phyloP scores from a whole-genome alignment of 1,140 invertebrate genomes.

The Dendroctonus valens region DNA sequence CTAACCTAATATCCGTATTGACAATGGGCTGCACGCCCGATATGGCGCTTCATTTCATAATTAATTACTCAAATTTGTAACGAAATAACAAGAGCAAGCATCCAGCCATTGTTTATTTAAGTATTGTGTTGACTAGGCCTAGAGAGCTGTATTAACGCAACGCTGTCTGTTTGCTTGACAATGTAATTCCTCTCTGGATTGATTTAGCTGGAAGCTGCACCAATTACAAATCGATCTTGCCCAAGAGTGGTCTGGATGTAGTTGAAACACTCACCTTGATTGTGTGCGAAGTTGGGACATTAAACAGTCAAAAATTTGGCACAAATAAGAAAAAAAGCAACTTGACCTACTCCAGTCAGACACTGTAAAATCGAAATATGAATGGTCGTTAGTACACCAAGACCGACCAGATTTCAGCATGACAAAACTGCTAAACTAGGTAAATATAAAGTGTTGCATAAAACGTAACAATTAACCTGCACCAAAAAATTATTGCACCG shows the following conservation, averaged over 20 bases:
- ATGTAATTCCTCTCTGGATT: too few relatives aligned
- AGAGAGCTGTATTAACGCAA: too few relatives aligned
- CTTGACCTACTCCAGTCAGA: slow-evolving; percentile 11
- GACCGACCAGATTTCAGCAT: slow-evolving; percentile 5
- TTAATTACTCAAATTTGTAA: slow-evolving; percentile 24
- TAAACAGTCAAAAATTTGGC: background rate
- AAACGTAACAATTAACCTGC: slow-evolving; percentile 7
- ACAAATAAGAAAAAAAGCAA: slow-evolving; percentile 7
- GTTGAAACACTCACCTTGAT: too few relatives aligned
- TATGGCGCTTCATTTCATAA: background rate
- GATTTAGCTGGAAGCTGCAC: too few relatives aligned
- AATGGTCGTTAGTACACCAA: background rate
- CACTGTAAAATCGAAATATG: slow-evolving; percentile 19
- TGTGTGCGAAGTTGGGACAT: too few relatives aligned
- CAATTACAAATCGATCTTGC: too few relatives aligned
- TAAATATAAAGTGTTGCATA: slow-evolving; percentile 31
- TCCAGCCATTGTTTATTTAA: slow-evolving; percentile 3
- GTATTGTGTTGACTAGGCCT: slow-evolving; percentile 2
- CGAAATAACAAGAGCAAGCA: slow-evolving; percentile 9
- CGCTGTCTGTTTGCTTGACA: too few relatives aligned
- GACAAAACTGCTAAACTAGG: slow-evolving; percentile 17
- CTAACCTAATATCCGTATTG: slow-evolving; percentile 3
- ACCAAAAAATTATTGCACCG: slow-evolving; percentile 24
- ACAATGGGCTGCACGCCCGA: slow-evolving; percentile 2
- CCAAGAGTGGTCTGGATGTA: too few relatives aligned